Evolutionary conservation across 2,888 invertebrate genomes (phyloP).

Genomic region (Rhogogaster chlorosoma): DNA sequence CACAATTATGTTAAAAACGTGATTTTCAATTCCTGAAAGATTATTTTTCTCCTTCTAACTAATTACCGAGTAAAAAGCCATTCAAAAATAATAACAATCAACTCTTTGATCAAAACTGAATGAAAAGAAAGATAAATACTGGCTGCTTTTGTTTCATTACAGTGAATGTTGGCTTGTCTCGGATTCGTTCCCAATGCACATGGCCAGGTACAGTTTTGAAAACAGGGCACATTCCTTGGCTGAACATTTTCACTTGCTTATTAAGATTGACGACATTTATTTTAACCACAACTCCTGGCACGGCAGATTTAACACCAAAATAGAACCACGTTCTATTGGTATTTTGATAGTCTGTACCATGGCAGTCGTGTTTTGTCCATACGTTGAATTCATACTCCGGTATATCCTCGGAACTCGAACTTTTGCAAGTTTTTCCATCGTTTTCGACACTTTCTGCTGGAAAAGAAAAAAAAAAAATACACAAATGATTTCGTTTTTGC

Average conservation of each 20-base stretch:
- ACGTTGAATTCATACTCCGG: constrained; percentile 91
- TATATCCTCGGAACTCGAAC: constrained; percentile 75
- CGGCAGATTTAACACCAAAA: constrained; percentile 86
- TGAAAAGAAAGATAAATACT: neutral
- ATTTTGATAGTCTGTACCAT: constrained; percentile 92
- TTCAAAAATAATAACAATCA: constrained; percentile 22
- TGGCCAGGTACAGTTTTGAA: constrained; percentile 87
- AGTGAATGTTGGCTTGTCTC: constrained; percentile 88
- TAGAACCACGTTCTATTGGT: constrained; percentile 96
- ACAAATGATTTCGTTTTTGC: neutral
- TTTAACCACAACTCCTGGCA: constrained; percentile 83
- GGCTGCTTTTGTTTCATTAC: constrained; percentile 78
- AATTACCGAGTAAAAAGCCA: neutral
- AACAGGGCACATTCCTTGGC: constrained; percentile 94
- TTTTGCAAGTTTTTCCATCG: constrained; percentile 65
- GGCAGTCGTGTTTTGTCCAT: constrained; percentile 95
- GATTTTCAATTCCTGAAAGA: neutral
- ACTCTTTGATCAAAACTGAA: neutral
- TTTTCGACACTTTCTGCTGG: constrained; percentile 57
- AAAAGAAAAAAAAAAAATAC: neutral
- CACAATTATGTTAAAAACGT: neutral
- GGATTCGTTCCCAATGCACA: constrained; percentile 91
- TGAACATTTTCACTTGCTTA: constrained; percentile 93
- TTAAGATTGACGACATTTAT: constrained; percentile 93
- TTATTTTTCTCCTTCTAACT: neutral